Evolutionary conservation across 2,113 vertebrate genomes (phyloP), one percentile per base, ranked within the genome.

Genomic region (Petrocephalus zakoni): DNA sequence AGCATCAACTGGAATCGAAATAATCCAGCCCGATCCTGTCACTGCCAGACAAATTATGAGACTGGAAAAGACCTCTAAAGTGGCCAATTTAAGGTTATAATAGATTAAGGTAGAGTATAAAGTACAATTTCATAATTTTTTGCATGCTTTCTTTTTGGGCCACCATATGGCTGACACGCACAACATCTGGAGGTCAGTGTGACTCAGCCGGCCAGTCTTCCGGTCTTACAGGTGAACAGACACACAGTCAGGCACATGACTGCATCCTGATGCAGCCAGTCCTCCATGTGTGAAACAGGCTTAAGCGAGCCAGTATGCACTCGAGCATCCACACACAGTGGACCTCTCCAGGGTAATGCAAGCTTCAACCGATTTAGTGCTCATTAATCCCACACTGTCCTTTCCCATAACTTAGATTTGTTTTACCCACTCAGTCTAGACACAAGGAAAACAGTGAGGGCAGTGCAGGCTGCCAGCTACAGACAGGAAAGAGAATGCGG

Each of bases 371-470:
- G 22, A 46, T 78, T 49, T 88, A 68, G 81, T 72, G 90, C n/a
- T 81, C 88, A 91, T 83, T 87, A 91, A 82, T 64, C 92, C 85
- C 89, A 89, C 88, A 92, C 89, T 93, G 92, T 93, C 88, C 90
- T 78, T 88, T 85, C 88, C 90, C 75, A 81, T 88, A 90, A 84
- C 83, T 21, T 21, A 11, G 91, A 89, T 78, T 90, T 92, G 92
- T 94, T 93, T 93, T 78, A 93, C 92, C 93, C 91, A 90, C 88
- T 88, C 91, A 93, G 95, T 95, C 95, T 95, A 95, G 95, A 95
- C 94, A 25, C 91, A 93, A 91, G 93, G 85, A 94, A 94, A 95
- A 95, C 93, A 94, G 87, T 85, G 88, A 81, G 88, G 87, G 90
- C 37, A 90, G 88, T 68, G 61, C 85, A 90, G 86, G 49, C 68